These are phyloP conservation scores for Drosophila saltans DNA, from an alignment of 1,140 invertebrate genomes.

Conservation along the genomic window DNA sequence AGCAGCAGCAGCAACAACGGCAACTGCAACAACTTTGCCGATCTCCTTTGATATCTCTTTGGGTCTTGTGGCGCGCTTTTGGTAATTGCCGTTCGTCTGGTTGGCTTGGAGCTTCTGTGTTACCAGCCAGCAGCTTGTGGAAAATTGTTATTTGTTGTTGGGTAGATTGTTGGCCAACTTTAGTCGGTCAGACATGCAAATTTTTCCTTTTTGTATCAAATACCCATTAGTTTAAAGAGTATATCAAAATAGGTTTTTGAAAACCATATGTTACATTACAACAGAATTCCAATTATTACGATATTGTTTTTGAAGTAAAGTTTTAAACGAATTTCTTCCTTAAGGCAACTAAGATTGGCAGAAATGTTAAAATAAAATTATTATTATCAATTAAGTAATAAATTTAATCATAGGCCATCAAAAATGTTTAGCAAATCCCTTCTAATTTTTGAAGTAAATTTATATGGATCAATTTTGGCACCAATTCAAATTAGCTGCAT, in stretches of 20 bases:
- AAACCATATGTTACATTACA: too few species aligned
- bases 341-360: too few species aligned
- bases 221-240: background rate
- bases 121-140: slow-evolving; percentile 50
- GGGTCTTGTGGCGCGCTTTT: slow-evolving; percentile 64
- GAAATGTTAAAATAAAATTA: too few species aligned
- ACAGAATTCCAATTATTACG: too few species aligned
- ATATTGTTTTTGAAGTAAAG: too few species aligned
- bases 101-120: slow-evolving; percentile 61
- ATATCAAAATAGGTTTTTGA: background rate
- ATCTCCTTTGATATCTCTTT: slow-evolving; percentile 63
- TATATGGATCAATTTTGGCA: too few species aligned
- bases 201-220: slow-evolving; percentile 35
- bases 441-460: background rate
- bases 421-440: too few species aligned
- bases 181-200: slow-evolving; percentile 74
- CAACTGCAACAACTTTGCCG: slow-evolving; percentile 33
- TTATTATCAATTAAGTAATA: too few species aligned
- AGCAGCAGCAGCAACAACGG: slow-evolving; percentile 8
- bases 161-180: slow-evolving; percentile 65
- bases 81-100: slow-evolving; percentile 64
- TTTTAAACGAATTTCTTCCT: too few species aligned
- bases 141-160: slow-evolving; percentile 69
- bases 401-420: too few species aligned
- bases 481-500: too few species aligned